Evolutionary conservation across 2,888 invertebrate genomes (phyloP).

Genomic region (Eremobia ochroleuca): DNA sequence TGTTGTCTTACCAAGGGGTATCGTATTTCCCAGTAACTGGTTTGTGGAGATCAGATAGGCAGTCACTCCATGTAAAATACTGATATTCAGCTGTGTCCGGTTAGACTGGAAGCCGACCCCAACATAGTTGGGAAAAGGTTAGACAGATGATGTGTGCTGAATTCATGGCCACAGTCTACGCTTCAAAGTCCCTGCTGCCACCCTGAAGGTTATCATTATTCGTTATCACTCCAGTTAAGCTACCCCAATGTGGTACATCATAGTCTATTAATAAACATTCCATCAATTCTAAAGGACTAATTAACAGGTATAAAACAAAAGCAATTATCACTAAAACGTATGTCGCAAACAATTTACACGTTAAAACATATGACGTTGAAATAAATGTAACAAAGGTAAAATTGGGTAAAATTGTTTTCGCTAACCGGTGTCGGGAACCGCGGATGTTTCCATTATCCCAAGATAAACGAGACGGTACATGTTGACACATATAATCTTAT

Average conservation of each 20-base stretch:
- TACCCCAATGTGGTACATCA: neutral
- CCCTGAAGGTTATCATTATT: too few species aligned
- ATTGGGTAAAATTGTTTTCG: conserved; percentile 76
- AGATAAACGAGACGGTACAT: conserved; percentile 82
- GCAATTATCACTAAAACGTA: conserved; percentile 60
- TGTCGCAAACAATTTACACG: conserved; percentile 60
- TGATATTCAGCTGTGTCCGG: too few species aligned
- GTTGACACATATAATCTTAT: conserved; percentile 86
- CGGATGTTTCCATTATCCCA: conserved; percentile 81
- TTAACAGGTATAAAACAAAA: conserved; percentile 49
- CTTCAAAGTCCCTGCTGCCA: too few species aligned
- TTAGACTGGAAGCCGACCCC: too few species aligned
- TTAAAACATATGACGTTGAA: conserved; percentile 62
- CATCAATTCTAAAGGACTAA: conserved; percentile 53
- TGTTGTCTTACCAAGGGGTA: too few species aligned
- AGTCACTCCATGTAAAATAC: too few species aligned
- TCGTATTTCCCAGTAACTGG: too few species aligned
- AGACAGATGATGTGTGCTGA: too few species aligned
- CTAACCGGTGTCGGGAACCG: conserved; percentile 70
- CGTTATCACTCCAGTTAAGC: neutral
- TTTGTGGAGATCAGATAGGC: too few species aligned
- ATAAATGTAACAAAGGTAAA: conserved; percentile 69
- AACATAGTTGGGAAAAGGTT: too few species aligned
- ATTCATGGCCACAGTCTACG: too few species aligned
- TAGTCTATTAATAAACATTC: conserved; percentile 29